Base-by-base conservation (phyloP, 2,113 vertebrate genomes). In the Pseudopipra pipra region DNA sequence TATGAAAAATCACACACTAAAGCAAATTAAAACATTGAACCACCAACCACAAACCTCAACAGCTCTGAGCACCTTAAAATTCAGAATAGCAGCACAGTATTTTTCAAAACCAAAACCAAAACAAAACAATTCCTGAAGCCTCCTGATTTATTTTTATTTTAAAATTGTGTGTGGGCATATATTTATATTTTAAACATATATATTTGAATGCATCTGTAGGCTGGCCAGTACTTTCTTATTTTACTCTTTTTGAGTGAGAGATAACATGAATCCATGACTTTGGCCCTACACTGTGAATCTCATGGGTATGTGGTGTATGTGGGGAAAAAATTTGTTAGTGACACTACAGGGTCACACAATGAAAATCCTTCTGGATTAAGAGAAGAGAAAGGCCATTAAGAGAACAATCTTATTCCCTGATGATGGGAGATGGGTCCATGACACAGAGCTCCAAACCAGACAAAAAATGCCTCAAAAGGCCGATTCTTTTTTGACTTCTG, bases 91-190 rank as follows among this genome's bases (percentile, higher is more conserved):
- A 78, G 6, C 22, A 44, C 12, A 77, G 13, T 9, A 8, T 20
- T 39, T 70, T 72, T 73, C 24, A 14, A 51, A 51, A 51, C 5
- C 24, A 14, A 51, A 44, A 17, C 43, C 15, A 43, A 43, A 49
- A 21, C 5, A 43, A 7, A 35, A 49, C 62, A 37, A 31, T 18
- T 30, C 20, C 31, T 63, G 6, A 1, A 4, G 17, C 6, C 8
- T 72, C 9, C 19, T 87, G 43, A 58, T 68, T 35, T 20, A 2
- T 3, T 63, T 81, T 78, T 25, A 47, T 62, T 49, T 30, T 18
- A 33, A 14, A 61, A 46, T 5, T 5, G 0, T 31, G 4, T 10
- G 5, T 37, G 44, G 1, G 0, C 7, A 31, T 12, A 24, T n/a
- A 39, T 28, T 4, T 31, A 2, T 35, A 41, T 44, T 70, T 71